Evolutionary conservation across 2,888 invertebrate genomes (phyloP).

Genomic region (Thereva nobilitata): DNA sequence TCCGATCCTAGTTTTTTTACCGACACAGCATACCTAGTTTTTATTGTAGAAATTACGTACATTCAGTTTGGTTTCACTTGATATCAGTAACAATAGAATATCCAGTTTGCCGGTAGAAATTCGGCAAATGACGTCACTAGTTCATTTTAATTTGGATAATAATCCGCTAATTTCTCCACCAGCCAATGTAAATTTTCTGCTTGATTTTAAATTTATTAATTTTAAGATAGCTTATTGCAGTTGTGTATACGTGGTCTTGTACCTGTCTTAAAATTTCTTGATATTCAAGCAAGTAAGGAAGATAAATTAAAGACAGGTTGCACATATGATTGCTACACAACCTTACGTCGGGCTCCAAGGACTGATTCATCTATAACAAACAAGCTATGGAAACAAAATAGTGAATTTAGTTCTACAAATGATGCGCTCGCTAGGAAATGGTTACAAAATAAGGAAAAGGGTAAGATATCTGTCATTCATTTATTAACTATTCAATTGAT

Average conservation of each 20-base stretch:
- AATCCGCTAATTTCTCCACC: conserved; percentile 93
- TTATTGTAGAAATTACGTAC: conserved; percentile 76
- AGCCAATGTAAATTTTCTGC: conserved; percentile 71
- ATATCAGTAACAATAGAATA: conserved; percentile 90
- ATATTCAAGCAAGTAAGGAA: conserved; percentile 80
- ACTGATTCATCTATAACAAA: conserved; percentile 49
- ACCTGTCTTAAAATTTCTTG: conserved; percentile 93
- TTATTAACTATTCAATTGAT: too few species aligned
- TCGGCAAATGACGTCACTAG: conserved; percentile 81
- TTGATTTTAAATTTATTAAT: background rate
- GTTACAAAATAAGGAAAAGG: conserved; percentile 72
- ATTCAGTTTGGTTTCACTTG: conserved; percentile 81
- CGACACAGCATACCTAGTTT: background rate
- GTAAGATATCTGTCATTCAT: conserved; percentile 47
- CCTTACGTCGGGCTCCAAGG: conserved; percentile 54
- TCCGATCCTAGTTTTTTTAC: background rate
- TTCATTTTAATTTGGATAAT: conserved; percentile 80
- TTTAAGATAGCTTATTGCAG: conserved; percentile 58
- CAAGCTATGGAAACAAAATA: conserved; percentile 1
- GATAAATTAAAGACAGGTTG: conserved; percentile 51
- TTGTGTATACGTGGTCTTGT: conserved; percentile 89
- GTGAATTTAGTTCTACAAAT: conserved; percentile 63
- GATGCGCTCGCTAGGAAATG: conserved; percentile 82
- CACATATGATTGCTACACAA: conserved; percentile 57
- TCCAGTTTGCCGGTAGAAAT: conserved; percentile 85